Conservation (phyloP, 2,113 vertebrate species). For the Neolamprologus longior region DNA sequence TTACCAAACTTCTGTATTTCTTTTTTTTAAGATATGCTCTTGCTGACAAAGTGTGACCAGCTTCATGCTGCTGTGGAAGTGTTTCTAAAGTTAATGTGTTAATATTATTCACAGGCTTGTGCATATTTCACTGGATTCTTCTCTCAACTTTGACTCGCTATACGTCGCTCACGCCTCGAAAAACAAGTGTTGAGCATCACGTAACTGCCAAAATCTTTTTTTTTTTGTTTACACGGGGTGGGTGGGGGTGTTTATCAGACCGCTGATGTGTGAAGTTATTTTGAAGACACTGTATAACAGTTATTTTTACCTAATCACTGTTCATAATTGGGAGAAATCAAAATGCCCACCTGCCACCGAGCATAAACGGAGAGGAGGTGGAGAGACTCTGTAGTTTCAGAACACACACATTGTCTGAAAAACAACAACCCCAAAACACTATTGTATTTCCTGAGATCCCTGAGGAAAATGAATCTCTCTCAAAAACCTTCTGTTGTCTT, state of each 20-base stretch:
- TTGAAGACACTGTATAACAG: background rate
- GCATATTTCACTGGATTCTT: background rate
- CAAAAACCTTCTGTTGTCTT: background rate
- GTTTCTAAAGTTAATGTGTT: background rate
- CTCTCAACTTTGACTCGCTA: background rate
- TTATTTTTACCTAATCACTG: background rate
- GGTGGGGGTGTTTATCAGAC: background rate
- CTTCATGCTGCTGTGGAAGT: background rate
- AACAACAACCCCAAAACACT: background rate
- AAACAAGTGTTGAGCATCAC: background rate
- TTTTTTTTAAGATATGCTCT: background rate
- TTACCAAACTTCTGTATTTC: background rate
- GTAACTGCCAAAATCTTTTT: no score
- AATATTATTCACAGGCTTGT: background rate
- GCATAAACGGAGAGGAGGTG: background rate
- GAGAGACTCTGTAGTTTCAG: background rate
- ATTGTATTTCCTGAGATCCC: background rate
- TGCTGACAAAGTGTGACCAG: background rate
- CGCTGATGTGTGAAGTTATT: background rate
- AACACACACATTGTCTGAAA: background rate
- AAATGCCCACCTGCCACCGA: background rate
- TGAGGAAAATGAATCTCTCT: background rate
- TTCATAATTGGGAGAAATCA: background rate
- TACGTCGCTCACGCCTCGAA: accelerated
- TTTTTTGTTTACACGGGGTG: background rate